A percentile compares a stretch with the other conserved stretches of the same genome.
phyloP scores from a whole-genome alignment of 2,797 vertebrate genomes.

The Crocidura indochinensis region DNA sequence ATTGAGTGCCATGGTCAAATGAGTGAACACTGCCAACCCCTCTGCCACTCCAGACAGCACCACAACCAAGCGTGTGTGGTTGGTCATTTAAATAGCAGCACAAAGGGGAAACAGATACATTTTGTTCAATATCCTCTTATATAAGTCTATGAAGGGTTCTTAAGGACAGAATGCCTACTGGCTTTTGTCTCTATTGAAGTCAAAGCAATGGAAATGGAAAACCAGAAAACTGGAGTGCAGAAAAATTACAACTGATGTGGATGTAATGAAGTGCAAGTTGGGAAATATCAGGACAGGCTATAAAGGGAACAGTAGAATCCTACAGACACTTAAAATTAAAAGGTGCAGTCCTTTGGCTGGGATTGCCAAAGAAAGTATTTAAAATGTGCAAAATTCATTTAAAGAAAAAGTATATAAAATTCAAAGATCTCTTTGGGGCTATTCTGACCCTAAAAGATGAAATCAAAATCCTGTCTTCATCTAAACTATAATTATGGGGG shows the following conservation, averaged over 20 bases:
- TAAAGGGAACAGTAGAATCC: neutral
- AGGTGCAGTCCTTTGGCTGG: neutral
- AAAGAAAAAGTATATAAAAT: neutral
- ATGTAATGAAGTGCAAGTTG: neutral
- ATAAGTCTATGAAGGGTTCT: slow-evolving; percentile 52
- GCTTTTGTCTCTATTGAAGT: slow-evolving; percentile 54
- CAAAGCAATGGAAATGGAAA: slow-evolving; percentile 46
- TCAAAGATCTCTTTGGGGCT: neutral
- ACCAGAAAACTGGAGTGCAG: slow-evolving; percentile 2
- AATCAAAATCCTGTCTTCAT: slow-evolving; percentile 32
- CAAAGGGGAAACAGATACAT: too few relatives aligned
- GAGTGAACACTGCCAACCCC: too few relatives aligned
- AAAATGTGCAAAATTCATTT: neutral
- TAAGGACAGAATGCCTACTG: slow-evolving; percentile 39
- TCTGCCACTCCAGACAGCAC: too few relatives aligned
- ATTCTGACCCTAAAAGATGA: slow-evolving; percentile 37
- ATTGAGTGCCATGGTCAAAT: too few relatives aligned
- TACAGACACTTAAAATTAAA: slow-evolving; percentile 46
- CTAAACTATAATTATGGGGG: slow-evolving; percentile 9
- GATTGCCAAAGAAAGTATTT: neutral
- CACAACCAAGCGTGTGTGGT: too few relatives aligned
- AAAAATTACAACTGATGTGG: slow-evolving; percentile 42
- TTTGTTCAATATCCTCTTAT: neutral
- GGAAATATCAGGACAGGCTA: slow-evolving; percentile 3
- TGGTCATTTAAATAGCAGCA: too few relatives aligned